Conservation (phyloP, 2,888 invertebrate species). For the Chrysopilus asiliformis region DNA sequence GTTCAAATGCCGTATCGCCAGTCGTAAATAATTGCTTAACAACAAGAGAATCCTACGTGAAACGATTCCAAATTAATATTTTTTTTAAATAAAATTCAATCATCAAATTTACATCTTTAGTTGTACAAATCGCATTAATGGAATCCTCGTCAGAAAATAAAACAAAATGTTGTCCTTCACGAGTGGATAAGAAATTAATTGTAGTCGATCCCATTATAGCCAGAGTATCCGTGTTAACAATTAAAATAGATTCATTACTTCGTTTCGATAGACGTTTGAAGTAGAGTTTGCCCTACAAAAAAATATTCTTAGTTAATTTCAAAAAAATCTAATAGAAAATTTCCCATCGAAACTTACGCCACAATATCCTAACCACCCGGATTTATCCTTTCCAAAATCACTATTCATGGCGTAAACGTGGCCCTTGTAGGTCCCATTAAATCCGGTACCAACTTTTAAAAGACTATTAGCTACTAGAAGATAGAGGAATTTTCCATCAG, state of each 20-base stretch:
- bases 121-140: constrained; percentile 63
- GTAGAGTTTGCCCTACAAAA: constrained; percentile 61
- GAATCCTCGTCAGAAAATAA: constrained; percentile 66
- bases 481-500: constrained; percentile 84
- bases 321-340: constrained; percentile 7
- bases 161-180: constrained; percentile 32
- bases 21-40: constrained; percentile 51
- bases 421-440: constrained; percentile 85
- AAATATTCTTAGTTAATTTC: too few relatives aligned
- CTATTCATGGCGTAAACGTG: constrained; percentile 73
- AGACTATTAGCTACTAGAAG: constrained; percentile 72
- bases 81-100: constrained; percentile 7
- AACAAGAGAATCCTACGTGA: constrained; percentile 58
- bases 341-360: constrained; percentile 43
- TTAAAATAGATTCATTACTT: constrained; percentile 35
- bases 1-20: constrained; percentile 38
- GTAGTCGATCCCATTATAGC: constrained; percentile 37
- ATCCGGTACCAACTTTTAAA: constrained; percentile 89
- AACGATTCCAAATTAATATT: background rate
- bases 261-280: constrained; percentile 49
- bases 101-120: constrained; percentile 52
- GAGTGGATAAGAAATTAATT: constrained; percentile 27
- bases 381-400: constrained; percentile 66
- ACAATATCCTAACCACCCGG: constrained; percentile 77
- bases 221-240: constrained; percentile 38